phyloP scores from a whole-genome alignment of 2,797 vertebrate species.

The Trichosurus vulpecula region DNA sequence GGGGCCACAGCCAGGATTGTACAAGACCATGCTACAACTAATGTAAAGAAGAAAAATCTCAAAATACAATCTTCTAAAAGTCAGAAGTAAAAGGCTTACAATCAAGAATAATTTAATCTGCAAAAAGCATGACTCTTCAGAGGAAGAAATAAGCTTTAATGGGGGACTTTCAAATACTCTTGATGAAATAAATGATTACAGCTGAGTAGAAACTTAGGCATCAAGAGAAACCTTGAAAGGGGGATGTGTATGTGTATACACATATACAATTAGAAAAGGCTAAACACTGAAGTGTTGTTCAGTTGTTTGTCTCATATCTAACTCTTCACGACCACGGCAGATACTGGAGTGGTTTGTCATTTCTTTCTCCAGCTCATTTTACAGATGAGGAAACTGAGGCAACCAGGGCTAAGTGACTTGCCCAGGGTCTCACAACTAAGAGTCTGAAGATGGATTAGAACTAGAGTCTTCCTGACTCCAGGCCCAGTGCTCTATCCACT shows the following conservation, averaged over 20 bases:
- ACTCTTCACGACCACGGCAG: neutral
- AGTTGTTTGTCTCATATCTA: neutral
- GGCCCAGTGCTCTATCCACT: neutral
- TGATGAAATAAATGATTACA: neutral
- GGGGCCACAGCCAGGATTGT: neutral
- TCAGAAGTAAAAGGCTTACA: neutral
- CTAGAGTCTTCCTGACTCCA: neutral
- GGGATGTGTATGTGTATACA: neutral
- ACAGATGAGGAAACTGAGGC: neutral
- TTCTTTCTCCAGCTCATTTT: neutral
- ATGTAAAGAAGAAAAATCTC: neutral
- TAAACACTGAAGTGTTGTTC: neutral
- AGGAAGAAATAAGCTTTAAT: neutral
- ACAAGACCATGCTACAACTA: neutral
- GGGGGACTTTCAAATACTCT: neutral
- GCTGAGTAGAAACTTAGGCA: neutral
- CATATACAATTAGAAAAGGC: neutral
- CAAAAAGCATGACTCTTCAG: neutral
- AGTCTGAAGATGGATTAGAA: neutral
- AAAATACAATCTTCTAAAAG: neutral
- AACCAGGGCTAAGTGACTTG: neutral
- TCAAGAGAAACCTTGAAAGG: neutral
- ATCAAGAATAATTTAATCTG: neutral
- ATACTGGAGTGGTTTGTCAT: neutral
- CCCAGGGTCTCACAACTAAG: neutral